A percentile compares a stretch with the other conserved stretches of the same genome.
phyloP scores from a whole-genome alignment of 2,888 invertebrate genomes.

The Cheilosia variabilis region DNA sequence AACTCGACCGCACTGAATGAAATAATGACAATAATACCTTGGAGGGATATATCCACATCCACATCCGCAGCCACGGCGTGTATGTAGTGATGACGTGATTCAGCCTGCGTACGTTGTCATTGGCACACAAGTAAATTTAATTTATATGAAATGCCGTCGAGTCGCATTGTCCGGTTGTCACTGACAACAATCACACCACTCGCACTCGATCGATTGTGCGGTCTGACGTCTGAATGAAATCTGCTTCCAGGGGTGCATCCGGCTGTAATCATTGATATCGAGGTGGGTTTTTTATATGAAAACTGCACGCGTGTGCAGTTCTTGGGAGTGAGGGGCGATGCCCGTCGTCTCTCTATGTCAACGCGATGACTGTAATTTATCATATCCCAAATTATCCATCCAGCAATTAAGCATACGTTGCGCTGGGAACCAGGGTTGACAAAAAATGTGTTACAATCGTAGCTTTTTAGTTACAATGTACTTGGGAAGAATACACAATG shows the following conservation, averaged over 20 bases:
- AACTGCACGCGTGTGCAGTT: not conserved
- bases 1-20: conserved; percentile 40
- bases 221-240: conserved; percentile 2
- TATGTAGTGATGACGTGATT: conserved; percentile 54
- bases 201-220: not conserved
- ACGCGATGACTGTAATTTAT: conserved; percentile 52
- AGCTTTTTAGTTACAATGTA: too few relatives aligned
- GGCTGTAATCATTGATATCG: conserved; percentile 6
- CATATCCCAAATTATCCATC: conserved; percentile 53
- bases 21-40: conserved; percentile 52
- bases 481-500: too few relatives aligned
- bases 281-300: not conserved
- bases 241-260: not conserved
- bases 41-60: conserved; percentile 17
- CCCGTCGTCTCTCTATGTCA: conserved; percentile 18
- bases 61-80: not conserved
- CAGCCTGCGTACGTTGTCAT: conserved; percentile 29
- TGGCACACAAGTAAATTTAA: conserved; percentile 51
- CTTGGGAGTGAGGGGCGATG: not conserved
- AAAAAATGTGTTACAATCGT: too few relatives aligned
- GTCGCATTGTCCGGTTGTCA: conserved; percentile 27
- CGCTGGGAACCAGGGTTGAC: too few relatives aligned
- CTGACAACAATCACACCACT: not conserved
- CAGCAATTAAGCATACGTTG: conserved; percentile 52
- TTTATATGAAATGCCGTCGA: conserved; percentile 37